phyloP scores from a whole-genome alignment of 2,113 vertebrate genomes.

The Ascaphus truei region DNA sequence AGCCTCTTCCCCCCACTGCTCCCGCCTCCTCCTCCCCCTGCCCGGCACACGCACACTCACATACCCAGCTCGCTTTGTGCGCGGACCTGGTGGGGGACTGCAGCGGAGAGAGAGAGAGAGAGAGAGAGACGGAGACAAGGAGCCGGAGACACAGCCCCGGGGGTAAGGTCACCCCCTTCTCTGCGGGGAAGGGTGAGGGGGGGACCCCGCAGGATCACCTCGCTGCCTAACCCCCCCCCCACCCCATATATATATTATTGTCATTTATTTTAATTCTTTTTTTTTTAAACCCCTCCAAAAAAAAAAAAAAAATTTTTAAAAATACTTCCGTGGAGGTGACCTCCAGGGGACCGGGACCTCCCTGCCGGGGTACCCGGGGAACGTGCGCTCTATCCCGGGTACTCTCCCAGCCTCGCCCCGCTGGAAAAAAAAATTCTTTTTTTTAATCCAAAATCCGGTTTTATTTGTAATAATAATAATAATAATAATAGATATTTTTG shows the following conservation, averaged over 20 bases:
- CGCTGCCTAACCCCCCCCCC: too few relatives aligned
- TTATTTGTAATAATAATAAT: too few relatives aligned
- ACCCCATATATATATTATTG: too few relatives aligned
- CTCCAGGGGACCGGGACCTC: not conserved
- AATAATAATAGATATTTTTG: too few relatives aligned
- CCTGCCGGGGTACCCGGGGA: not conserved
- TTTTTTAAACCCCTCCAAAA: too few relatives aligned
- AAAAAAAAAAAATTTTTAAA: too few relatives aligned
- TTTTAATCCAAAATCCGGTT: too few relatives aligned
- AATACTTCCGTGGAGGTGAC: not conserved
- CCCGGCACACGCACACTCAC: not conserved
- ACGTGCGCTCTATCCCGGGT: not conserved
- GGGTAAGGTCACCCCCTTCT: not conserved
- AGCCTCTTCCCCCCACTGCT: slow-evolving; percentile 29
- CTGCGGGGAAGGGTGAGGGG: not conserved
- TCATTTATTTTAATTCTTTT: too few relatives aligned
- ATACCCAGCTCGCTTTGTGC: not conserved
- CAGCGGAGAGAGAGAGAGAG: not conserved
- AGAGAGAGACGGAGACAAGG: not conserved
- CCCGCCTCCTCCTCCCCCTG: slow-evolving; percentile 23
- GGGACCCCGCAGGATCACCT: too few relatives aligned
- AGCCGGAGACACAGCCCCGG: not conserved
- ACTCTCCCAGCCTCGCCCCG: not conserved
- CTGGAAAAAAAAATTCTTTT: too few relatives aligned
- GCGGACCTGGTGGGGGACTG: not conserved